Evolutionary conservation across 2,888 invertebrate genomes (phyloP).

Genomic region (Tetropium fuscum): DNA sequence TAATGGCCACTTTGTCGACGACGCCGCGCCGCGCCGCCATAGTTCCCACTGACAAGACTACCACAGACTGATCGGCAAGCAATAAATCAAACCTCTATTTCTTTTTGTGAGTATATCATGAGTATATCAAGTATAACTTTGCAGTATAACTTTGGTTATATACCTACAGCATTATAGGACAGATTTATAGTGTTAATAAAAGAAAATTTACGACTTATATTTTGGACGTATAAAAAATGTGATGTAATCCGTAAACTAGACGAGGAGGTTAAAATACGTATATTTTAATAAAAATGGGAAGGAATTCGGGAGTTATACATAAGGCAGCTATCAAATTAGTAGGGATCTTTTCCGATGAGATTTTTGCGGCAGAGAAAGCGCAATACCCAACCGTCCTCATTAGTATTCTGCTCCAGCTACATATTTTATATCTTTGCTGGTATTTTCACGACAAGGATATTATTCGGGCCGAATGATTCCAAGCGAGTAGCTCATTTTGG

Average conservation of each 20-base stretch:
- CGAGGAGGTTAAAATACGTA: not conserved
- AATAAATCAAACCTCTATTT: too few species aligned
- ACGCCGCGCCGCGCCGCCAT: too few species aligned
- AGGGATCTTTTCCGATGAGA: conserved; percentile 20
- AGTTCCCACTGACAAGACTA: too few species aligned
- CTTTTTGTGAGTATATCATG: too few species aligned
- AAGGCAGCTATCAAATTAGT: conserved; percentile 25
- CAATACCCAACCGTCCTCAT: conserved; percentile 35
- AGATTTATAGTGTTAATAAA: too few species aligned
- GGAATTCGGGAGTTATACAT: conserved; percentile 8
- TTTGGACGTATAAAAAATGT: not conserved
- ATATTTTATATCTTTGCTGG: conserved; percentile 65
- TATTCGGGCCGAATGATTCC: conserved; percentile 61
- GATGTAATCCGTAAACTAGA: not conserved
- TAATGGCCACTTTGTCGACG: too few species aligned
- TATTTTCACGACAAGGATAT: conserved; percentile 61
- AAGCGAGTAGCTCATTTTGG: conserved; percentile 61
- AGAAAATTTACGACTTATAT: too few species aligned
- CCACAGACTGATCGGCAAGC: too few species aligned
- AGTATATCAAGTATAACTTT: too few species aligned
- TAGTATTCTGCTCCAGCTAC: conserved; percentile 61
- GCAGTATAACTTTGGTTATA: too few species aligned
- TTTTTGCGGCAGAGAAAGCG: conserved; percentile 12
- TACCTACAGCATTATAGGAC: too few species aligned
- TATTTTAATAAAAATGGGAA: conserved; percentile 7